Conservation (phyloP, 1,140 invertebrate species). For the Eciton burchellii region DNA sequence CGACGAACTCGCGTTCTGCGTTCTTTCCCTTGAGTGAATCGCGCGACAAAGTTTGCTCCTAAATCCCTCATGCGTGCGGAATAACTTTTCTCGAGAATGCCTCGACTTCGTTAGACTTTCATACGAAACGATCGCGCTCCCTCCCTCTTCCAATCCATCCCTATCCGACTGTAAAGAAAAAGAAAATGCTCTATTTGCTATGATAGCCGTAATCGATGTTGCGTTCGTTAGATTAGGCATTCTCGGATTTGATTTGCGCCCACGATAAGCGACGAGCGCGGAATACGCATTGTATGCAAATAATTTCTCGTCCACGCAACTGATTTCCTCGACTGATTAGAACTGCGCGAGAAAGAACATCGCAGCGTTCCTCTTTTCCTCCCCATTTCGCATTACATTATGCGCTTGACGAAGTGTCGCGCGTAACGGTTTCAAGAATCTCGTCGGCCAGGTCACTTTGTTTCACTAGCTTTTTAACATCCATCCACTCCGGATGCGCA, state of each 20-base stretch:
- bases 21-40: background rate
- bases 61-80: constrained; percentile 35
- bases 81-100: constrained; percentile 35
- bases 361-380: background rate
- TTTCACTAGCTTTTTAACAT: constrained; percentile 38
- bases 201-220: constrained; percentile 47
- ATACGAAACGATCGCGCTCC: constrained; percentile 11
- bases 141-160: background rate
- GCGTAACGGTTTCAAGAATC: constrained; percentile 24
- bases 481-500: background rate
- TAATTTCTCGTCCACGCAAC: constrained; percentile 3
- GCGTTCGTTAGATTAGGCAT: constrained; percentile 23
- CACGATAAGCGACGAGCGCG: background rate
- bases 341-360: background rate
- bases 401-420: background rate
- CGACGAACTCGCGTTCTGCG: constrained; percentile 4
- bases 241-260: constrained; percentile 23
- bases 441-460: constrained; percentile 14
- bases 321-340: background rate
- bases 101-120: constrained; percentile 39
- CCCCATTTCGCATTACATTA: constrained; percentile 3
- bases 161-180: constrained; percentile 32
- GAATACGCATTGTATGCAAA: constrained; percentile 12
- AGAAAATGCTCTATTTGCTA: constrained; percentile 31
- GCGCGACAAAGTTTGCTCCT: constrained; percentile 8